A percentile compares a stretch with the other conserved stretches of the same genome.
Conservation (phyloP, 2,797 vertebrate genomes). For the Sebastes nivosus region DNA sequence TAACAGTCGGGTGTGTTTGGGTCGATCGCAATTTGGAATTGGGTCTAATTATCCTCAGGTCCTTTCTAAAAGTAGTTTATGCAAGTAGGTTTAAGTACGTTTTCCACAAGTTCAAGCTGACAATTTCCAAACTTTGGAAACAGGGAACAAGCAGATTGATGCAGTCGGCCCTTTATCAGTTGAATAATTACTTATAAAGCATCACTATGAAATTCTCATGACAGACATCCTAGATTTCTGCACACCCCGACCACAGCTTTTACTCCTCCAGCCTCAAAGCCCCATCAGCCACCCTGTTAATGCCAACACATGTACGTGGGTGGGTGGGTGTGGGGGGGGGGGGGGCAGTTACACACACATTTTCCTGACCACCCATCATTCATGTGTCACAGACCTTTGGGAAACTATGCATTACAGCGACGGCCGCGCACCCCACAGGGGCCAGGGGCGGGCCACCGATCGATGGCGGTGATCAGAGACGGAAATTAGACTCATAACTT, state of each 20-base stretch:
- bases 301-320: conserved; percentile 7
- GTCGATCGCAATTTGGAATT: background rate
- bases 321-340: background rate
- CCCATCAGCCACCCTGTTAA: conserved; percentile 17
- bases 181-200: background rate
- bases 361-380: conserved; percentile 72
- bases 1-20: background rate
- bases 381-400: conserved; percentile 83
- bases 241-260: background rate
- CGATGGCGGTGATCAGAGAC: conserved; percentile 92
- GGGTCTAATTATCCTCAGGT: background rate
- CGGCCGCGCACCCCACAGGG: conserved; percentile 72
- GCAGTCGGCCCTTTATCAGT: background rate
- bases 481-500: conserved; percentile 95
- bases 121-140: background rate
- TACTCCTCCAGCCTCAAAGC: background rate
- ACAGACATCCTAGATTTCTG: background rate
- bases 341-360: conserved; percentile 17
- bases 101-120: background rate
- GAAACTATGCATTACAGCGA: conserved; percentile 81
- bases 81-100: background rate
- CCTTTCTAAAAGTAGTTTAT: background rate
- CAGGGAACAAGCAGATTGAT: background rate
- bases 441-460: conserved; percentile 84
- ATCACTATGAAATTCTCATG: background rate